Evolutionary conservation across 2,113 vertebrate species (phyloP).

Genomic region (Podocnemis expansa): DNA sequence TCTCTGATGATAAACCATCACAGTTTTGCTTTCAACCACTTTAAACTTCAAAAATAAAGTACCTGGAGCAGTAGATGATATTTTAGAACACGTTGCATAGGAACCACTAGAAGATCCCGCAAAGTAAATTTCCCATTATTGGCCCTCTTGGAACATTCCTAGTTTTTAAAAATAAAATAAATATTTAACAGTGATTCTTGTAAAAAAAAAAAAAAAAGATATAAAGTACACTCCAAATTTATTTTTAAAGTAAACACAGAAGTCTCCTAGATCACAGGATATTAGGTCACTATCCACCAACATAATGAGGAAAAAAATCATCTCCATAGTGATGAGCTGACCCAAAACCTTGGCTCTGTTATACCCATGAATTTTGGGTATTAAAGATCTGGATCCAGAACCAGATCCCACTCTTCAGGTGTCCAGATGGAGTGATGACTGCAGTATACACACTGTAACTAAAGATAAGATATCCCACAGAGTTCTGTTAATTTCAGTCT

Average conservation of each 20-base stretch:
- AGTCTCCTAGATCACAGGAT: not conserved
- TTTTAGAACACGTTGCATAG: slow-evolving; percentile 97
- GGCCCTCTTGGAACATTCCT: slow-evolving; percentile 95
- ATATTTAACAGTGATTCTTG: not conserved
- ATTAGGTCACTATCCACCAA: not conserved
- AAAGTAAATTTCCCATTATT: slow-evolving; percentile 97
- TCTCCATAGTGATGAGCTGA: not conserved
- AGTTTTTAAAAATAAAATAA: slow-evolving; percentile 26
- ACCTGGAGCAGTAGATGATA: slow-evolving; percentile 98
- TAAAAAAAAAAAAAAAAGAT: not conserved
- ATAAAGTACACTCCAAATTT: not conserved
- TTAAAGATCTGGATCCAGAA: not conserved
- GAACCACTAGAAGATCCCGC: slow-evolving; percentile 95
- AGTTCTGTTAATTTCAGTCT: not conserved
- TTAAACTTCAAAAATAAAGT: slow-evolving; percentile 23
- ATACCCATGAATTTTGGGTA: not conserved
- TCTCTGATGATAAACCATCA: not conserved
- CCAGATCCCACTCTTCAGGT: not conserved
- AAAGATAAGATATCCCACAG: not conserved
- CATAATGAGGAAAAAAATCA: not conserved
- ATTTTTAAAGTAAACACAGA: not conserved
- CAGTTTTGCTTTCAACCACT: not conserved
- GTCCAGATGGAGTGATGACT: not conserved
- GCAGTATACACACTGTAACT: not conserved
- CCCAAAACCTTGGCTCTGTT: not conserved